Percentiles rank a stretch among this genome's conserved stretches.
Evolutionary conservation across 2,888 invertebrate species (phyloP).

Genomic region (Helicoverpa assulta): DNA sequence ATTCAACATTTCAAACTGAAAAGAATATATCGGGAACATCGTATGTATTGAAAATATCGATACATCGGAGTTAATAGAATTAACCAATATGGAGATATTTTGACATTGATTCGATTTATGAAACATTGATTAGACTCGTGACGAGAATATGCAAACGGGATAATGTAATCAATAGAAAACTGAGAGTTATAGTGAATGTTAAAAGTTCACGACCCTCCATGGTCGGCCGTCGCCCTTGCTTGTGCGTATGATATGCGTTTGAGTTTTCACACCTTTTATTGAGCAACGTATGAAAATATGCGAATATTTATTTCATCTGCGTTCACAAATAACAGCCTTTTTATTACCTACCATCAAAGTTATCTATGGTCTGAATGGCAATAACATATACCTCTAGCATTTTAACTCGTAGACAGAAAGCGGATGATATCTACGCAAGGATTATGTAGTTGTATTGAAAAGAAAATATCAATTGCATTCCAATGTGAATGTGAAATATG

Average conservation of each 20-base stretch:
- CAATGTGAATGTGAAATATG: slow-evolving; percentile 14
- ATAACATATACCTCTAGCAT: slow-evolving; percentile 24
- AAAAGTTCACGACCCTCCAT: slow-evolving; percentile 45
- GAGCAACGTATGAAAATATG: slow-evolving; percentile 5
- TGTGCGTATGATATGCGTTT: slow-evolving; percentile 27
- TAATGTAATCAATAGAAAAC: slow-evolving; percentile 48
- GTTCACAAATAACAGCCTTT: slow-evolving; percentile 6
- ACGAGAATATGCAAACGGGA: slow-evolving; percentile 50
- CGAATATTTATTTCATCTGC: slow-evolving; percentile 32
- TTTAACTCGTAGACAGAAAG: slow-evolving; percentile 16
- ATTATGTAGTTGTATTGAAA: slow-evolving; percentile 10
- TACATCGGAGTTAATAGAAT: slow-evolving; percentile 15
- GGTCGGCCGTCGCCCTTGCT: background rate
- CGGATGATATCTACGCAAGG: slow-evolving; percentile 1
- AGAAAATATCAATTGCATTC: slow-evolving; percentile 6
- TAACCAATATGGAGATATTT: background rate
- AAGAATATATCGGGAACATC: slow-evolving; percentile 16
- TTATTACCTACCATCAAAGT: slow-evolving; percentile 24
- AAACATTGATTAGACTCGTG: slow-evolving; percentile 42
- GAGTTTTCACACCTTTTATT: slow-evolving; percentile 25
- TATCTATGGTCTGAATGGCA: slow-evolving; percentile 16
- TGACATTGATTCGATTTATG: slow-evolving; percentile 39
- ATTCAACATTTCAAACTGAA: slow-evolving; percentile 29
- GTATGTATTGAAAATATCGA: slow-evolving; percentile 14
- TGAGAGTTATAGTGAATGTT: slow-evolving; percentile 43